These are phyloP conservation scores for Tachyglossus aculeatus DNA, from an alignment of 2,797 vertebrate genomes.

Conservation along the genomic window DNA sequence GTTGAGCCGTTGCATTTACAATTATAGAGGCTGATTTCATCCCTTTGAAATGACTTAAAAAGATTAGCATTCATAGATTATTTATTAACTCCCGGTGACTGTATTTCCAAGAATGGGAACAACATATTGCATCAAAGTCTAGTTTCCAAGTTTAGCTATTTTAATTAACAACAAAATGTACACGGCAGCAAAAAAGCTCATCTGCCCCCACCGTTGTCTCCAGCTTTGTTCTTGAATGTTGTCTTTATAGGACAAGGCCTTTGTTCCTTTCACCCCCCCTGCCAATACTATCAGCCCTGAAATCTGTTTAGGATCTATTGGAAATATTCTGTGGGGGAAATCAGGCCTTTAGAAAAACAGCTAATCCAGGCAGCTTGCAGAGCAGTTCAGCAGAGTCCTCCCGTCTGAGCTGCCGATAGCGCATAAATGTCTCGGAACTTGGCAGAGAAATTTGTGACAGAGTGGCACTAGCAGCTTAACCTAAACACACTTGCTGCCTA, in stretches of 20 bases:
- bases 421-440: conserved; percentile 15
- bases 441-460: conserved; percentile 44
- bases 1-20: conserved; percentile 60
- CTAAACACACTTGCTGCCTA: conserved; percentile 58
- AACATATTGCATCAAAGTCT: conserved; percentile 75
- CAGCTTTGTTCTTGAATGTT: background rate
- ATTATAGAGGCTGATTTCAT: conserved; percentile 72
- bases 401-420: conserved; percentile 19
- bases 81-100: conserved; percentile 74
- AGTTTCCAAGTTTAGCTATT: conserved; percentile 65
- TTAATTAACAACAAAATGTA: conserved; percentile 63
- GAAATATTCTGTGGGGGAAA: conserved; percentile 22
- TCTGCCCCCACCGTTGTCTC: conserved; percentile 7
- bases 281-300: conserved; percentile 27
- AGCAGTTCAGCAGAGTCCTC: conserved; percentile 3
- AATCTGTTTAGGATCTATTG: conserved; percentile 8
- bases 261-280: conserved; percentile 35
- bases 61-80: conserved; percentile 77
- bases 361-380: conserved; percentile 27
- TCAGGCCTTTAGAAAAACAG: conserved; percentile 27
- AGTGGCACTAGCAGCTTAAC: conserved; percentile 53
- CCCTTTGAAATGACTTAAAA: conserved; percentile 74
- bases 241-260: conserved; percentile 56
- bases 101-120: conserved; percentile 73
- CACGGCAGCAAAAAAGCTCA: conserved; percentile 23